Percentiles rank a stretch among this genome's conserved stretches.
Conservation (phyloP, 1,140 invertebrate species). For the Pissodes strobi region DNA sequence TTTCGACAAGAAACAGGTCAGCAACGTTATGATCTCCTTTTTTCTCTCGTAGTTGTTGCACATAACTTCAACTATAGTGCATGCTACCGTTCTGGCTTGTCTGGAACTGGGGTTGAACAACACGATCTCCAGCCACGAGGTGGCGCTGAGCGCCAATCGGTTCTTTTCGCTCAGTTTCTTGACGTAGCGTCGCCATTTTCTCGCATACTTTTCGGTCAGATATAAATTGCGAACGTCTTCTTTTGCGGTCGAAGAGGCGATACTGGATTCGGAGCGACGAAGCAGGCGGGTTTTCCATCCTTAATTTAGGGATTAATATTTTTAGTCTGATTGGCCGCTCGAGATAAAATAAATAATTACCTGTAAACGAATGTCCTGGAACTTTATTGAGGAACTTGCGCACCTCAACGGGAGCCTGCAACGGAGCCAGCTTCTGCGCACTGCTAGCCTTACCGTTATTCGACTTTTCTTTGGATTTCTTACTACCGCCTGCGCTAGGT, state of each 20-base stretch:
- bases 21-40: slow-evolving; percentile 79
- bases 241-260: slow-evolving; percentile 5
- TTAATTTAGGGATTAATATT: too few species aligned
- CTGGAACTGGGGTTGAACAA: slow-evolving; percentile 90
- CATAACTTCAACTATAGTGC: slow-evolving; percentile 83
- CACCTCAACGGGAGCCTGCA: slow-evolving; percentile 71
- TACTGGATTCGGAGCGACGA: slow-evolving; percentile 28
- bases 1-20: slow-evolving; percentile 88
- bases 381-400: slow-evolving; percentile 78
- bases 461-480: slow-evolving; percentile 58
- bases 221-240: slow-evolving; percentile 58
- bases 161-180: slow-evolving; percentile 42
- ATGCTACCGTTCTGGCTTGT: slow-evolving; percentile 85
- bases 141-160: slow-evolving; percentile 62
- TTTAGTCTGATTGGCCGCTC: too few species aligned
- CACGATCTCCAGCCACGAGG: slow-evolving; percentile 85
- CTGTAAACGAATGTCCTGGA: slow-evolving; percentile 67
- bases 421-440: slow-evolving; percentile 26
- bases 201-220: slow-evolving; percentile 78
- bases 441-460: slow-evolving; percentile 49
- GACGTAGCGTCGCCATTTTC: slow-evolving; percentile 60
- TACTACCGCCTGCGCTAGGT: slow-evolving; percentile 54
- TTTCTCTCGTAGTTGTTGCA: slow-evolving; percentile 74
- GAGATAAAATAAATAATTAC: too few species aligned
- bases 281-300: slow-evolving; percentile 64